Evolutionary conservation across 2,888 invertebrate species (phyloP).

Genomic region (Chymomyza amoena): DNA sequence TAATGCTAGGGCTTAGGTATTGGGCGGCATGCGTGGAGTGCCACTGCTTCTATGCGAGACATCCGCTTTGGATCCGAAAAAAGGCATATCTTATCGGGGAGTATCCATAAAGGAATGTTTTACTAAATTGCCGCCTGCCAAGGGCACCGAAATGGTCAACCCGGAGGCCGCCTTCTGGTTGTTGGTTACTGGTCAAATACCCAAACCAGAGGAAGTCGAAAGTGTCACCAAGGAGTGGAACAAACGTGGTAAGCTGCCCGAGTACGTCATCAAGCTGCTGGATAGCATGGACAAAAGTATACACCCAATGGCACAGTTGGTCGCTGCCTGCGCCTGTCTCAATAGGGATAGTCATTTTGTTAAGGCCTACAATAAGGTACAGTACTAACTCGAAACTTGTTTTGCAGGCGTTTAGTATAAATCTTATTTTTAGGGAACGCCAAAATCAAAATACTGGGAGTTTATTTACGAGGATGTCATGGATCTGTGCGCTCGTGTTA

Average conservation of each 20-base stretch:
- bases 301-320: constrained; percentile 91
- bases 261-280: constrained; percentile 81
- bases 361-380: constrained; percentile 82
- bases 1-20: background rate
- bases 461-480: constrained; percentile 87
- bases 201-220: constrained; percentile 85
- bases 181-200: constrained; percentile 89
- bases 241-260: constrained; percentile 82
- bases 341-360: constrained; percentile 89
- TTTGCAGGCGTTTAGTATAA: background rate
- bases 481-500: constrained; percentile 89
- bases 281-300: constrained; percentile 77
- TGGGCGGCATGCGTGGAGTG: constrained; percentile 38
- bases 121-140: constrained; percentile 18
- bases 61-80: constrained; percentile 25
- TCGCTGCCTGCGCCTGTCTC: constrained; percentile 86
- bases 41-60: constrained; percentile 26
- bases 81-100: constrained; percentile 34
- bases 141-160: constrained; percentile 80
- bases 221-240: constrained; percentile 86
- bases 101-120: constrained; percentile 22
- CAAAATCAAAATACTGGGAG: constrained; percentile 87
- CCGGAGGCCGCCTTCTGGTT: constrained; percentile 95
- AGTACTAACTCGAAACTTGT: constrained; percentile 76
- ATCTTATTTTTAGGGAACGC: constrained; percentile 76